Evolutionary conservation across 1,140 invertebrate species (phyloP).

Genomic region (Drosophila dunni): DNA sequence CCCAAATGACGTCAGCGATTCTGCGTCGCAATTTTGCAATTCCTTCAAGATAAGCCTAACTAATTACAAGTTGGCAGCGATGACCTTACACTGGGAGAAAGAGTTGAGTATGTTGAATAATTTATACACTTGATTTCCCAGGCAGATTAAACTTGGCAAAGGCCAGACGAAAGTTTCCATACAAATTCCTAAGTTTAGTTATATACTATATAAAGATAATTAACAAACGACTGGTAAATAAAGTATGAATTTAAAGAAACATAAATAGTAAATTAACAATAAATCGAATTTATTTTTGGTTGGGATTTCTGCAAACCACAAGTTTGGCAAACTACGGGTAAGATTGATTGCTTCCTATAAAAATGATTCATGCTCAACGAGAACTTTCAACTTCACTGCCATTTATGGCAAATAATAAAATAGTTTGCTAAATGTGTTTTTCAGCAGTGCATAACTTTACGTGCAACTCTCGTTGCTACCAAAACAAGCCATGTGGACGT

Average conservation of each 20-base stretch:
- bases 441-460: conserved; percentile 25
- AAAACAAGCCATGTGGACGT: conserved; percentile 4
- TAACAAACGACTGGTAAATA: no score
- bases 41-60: conserved; percentile 10
- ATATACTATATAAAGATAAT: no score
- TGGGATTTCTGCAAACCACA: no score
- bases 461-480: conserved; percentile 29
- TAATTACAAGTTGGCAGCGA: conserved; percentile 21
- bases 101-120: neutral
- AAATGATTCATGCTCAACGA: neutral
- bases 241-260: no score
- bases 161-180: no score
- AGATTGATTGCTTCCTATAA: no score
- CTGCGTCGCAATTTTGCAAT: conserved; percentile 14
- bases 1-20: conserved; percentile 7
- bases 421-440: neutral
- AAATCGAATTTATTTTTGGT: no score
- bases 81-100: conserved; percentile 8
- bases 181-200: no score
- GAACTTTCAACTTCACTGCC: conserved; percentile 13
- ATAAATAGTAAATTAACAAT: no score
- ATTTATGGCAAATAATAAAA: neutral
- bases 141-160: no score
- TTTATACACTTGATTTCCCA: no score
- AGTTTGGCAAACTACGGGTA: no score